Percentiles rank a stretch among this genome's conserved stretches.
Conservation (phyloP, 2,888 invertebrate species). For the Conus canariensis region DNA sequence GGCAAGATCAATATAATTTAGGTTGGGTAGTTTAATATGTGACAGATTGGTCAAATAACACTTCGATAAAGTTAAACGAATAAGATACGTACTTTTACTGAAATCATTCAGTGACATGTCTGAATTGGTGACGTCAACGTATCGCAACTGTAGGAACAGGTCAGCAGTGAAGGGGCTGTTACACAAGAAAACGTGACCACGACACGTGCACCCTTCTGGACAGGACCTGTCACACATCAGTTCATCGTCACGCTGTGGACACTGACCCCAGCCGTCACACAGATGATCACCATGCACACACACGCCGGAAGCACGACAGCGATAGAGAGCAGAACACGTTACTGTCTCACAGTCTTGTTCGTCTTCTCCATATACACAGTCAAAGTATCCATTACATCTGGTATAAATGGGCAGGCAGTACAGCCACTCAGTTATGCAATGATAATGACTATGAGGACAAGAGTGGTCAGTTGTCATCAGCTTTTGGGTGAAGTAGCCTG, state of each 20-base stretch:
- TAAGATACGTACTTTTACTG: neutral
- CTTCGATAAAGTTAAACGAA: neutral
- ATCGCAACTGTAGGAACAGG: neutral
- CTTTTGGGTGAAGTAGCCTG: slow-evolving; percentile 7
- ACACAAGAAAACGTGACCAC: neutral
- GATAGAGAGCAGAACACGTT: neutral
- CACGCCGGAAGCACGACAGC: neutral
- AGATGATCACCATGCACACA: slow-evolving; percentile 17
- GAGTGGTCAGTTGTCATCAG: slow-evolving; percentile 1
- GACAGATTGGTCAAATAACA: neutral
- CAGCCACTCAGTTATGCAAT: neutral
- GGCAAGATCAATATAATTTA: neutral
- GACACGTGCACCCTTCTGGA: slow-evolving; percentile 12
- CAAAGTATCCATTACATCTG: slow-evolving; percentile 15
- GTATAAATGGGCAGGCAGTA: slow-evolving; percentile 20
- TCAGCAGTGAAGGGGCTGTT: neutral
- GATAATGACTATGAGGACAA: slow-evolving; percentile 20
- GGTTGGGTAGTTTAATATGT: neutral
- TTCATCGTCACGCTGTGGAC: slow-evolving; percentile 21
- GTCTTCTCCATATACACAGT: slow-evolving; percentile 21
- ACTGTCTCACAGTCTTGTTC: neutral
- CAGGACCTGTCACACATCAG: neutral
- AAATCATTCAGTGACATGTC: neutral
- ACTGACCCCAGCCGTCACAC: slow-evolving; percentile 29
- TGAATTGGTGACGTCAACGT: neutral